Percentiles rank a stretch among this genome's conserved stretches.
Conservation (phyloP, 2,888 invertebrate genomes). For the Eupeodes luniger region DNA sequence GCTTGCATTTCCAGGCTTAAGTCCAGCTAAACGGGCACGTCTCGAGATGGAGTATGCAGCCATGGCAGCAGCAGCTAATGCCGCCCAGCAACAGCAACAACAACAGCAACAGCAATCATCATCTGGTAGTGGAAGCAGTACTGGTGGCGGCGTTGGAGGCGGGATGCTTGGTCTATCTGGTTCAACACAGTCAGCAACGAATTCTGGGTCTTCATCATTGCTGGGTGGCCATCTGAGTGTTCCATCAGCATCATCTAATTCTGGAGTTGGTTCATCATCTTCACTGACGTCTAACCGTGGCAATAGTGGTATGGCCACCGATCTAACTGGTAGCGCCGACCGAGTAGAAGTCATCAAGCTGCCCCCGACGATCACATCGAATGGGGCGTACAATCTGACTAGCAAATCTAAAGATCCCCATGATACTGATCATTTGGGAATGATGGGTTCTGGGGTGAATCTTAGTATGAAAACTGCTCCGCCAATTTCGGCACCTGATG, state of each 20-base stretch:
- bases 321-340: constrained; percentile 83
- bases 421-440: constrained; percentile 80
- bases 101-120: constrained; percentile 79
- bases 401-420: constrained; percentile 83
- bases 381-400: constrained; percentile 85
- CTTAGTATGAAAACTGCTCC: constrained; percentile 83
- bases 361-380: constrained; percentile 87
- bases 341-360: constrained; percentile 93
- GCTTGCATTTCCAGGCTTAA: constrained; percentile 85
- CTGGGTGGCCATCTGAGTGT: constrained; percentile 76
- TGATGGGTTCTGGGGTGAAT: constrained; percentile 81
- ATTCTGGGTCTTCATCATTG: constrained; percentile 70
- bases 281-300: constrained; percentile 73
- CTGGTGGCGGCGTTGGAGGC: constrained; percentile 53
- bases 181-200: constrained; percentile 77
- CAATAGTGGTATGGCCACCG: constrained; percentile 79
- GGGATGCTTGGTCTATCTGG: constrained; percentile 74
- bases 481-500: constrained; percentile 85
- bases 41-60: constrained; percentile 84
- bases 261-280: constrained; percentile 70
- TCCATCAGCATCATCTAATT: constrained; percentile 63
- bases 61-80: constrained; percentile 83
- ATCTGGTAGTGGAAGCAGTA: constrained; percentile 66
- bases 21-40: constrained; percentile 84
- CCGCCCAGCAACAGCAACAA: constrained; percentile 81